These are phyloP conservation scores for Standfussiana lucernea DNA, from an alignment of 2,888 invertebrate species.

Conservation along the genomic window DNA sequence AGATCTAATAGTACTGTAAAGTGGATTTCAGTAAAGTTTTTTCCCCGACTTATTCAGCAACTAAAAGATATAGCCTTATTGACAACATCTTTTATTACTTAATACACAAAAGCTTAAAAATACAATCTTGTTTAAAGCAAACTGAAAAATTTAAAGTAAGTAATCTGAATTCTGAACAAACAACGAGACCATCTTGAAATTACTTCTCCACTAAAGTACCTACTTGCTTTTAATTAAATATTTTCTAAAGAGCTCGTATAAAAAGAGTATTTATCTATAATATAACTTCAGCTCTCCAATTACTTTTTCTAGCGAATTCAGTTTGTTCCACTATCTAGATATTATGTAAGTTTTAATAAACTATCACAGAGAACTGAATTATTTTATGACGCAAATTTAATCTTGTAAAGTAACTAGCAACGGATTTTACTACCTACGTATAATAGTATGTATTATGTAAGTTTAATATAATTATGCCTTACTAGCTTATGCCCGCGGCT, in stretches of 20 bases:
- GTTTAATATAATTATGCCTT: not conserved
- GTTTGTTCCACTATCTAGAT: conserved; percentile 16
- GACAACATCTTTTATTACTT: not conserved
- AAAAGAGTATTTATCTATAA: conserved; percentile 17
- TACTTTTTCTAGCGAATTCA: conserved; percentile 9
- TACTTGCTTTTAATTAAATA: conserved; percentile 23
- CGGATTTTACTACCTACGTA: not conserved
- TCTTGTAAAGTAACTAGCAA: not conserved
- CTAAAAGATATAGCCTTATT: not conserved
- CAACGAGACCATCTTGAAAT: conserved; percentile 11
- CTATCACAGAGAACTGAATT: not conserved
- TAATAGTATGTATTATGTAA: not conserved
- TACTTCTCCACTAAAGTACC: conserved; percentile 14
- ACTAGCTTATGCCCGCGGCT: not conserved
- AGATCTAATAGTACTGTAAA: not conserved
- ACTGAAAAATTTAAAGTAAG: not conserved
- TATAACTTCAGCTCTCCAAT: not conserved
- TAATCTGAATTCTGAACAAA: not conserved
- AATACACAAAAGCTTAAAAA: not conserved
- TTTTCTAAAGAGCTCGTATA: not conserved
- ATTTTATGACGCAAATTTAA: conserved; percentile 3
- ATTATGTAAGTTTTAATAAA: not conserved
- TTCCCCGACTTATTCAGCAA: not conserved
- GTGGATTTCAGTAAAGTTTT: not conserved
- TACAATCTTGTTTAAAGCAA: not conserved